Percentiles rank a stretch among this genome's conserved stretches.
Conservation (phyloP, 2,797 vertebrate genomes). For the Anguilla obscura region DNA sequence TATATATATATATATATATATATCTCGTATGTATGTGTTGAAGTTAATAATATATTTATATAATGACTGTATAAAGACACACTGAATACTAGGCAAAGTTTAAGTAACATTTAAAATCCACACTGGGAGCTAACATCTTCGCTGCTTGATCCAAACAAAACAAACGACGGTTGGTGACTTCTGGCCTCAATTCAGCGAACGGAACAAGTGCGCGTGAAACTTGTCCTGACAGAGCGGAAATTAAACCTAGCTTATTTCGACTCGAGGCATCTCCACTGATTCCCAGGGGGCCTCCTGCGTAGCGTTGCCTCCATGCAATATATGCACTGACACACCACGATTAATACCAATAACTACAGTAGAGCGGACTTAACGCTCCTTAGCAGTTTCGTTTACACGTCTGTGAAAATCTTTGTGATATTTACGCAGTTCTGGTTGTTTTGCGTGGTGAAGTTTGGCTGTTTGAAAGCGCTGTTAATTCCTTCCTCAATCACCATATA, state of each 20-base stretch:
- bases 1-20: conserved; percentile 3
- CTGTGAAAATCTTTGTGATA: conserved; percentile 95
- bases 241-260: conserved; percentile 41
- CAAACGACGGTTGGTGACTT: conserved; percentile 25
- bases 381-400: conserved; percentile 75
- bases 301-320: conserved; percentile 53
- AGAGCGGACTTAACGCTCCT: background rate
- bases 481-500: conserved; percentile 92
- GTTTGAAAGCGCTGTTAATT: conserved; percentile 83
- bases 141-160: conserved; percentile 30
- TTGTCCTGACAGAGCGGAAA: conserved; percentile 19
- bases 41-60: conserved; percentile 18
- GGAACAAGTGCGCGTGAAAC: conserved; percentile 31
- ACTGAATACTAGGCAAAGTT: conserved; percentile 33
- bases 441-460: conserved; percentile 81
- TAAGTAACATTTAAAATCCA: conserved; percentile 42
- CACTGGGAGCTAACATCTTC: conserved; percentile 40
- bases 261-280: conserved; percentile 48
- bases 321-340: conserved; percentile 62
- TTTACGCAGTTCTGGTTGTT: conserved; percentile 94
- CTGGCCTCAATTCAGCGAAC: conserved; percentile 15
- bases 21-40: background rate
- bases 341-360: conserved; percentile 28
- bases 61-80: conserved; percentile 31
- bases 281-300: conserved; percentile 43